Evolutionary conservation across 1,140 invertebrate genomes (phyloP), one percentile per base, ranked within the genome.

Genomic region (Diachasmimorpha longicaudata): DNA sequence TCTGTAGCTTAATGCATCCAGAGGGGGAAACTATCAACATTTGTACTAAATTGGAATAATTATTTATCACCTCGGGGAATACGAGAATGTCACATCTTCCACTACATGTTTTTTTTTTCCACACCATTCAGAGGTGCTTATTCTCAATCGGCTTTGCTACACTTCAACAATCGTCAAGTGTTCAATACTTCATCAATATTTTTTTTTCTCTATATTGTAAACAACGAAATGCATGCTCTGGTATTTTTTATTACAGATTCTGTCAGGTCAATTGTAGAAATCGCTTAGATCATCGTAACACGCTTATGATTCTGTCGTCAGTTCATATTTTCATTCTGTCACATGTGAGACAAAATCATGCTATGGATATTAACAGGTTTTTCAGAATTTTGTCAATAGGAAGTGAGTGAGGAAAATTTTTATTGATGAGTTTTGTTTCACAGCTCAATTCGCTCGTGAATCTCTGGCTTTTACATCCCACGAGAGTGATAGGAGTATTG

Each of bases 1-100:
- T 82, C 77, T 70, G 81, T 78, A 44, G 21, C 42, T 70, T 70
- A 46, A 44, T 70, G 37, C 68, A 70, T 70, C 37, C 42, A 23
- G 39, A 72, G 46, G 46, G 48, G 46, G 48, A 31, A 55, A 25
- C 25, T 25, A 63, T 63, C 58, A 63, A 63, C 58, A 63, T 63
- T 58, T 31, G 21, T 63, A 31, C 19, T 11, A 25, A 63, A 63
- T 13, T 19, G 14, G 16, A n/a, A 52, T 16, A 52, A 52, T 52
- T 52, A 16, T 52, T 52, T 19, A 52, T 52, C 48, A 52, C 19
- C 13, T 16, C 19, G 48, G 48, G 48, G 16, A 52, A 19, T 16
- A 52, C 16, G 48, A 6, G 48, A 52, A 52, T 52, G 48, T 16
- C 44, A 46, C 44, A 46, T 46, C n/a, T 46, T 9, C 44, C 10